These are phyloP conservation scores for Stictonetta naevosa DNA, from an alignment of 2,113 vertebrate species.

Conservation along the genomic window DNA sequence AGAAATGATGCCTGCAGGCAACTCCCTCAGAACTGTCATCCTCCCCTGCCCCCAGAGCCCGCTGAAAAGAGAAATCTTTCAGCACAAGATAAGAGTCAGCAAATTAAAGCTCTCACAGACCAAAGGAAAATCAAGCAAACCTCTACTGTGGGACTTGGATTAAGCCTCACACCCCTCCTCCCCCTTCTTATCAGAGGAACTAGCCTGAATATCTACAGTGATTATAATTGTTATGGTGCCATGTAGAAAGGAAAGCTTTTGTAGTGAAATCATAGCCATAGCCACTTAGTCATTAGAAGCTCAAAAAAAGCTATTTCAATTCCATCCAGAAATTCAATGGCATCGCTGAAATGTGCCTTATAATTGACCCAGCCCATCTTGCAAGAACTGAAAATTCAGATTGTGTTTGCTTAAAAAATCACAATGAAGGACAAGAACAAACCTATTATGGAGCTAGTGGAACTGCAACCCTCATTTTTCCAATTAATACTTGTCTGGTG, in stretches of 20 bases:
- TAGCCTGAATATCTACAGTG: background rate
- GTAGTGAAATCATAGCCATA: background rate
- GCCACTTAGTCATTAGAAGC: background rate
- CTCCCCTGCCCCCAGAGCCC: background rate
- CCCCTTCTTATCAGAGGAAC: background rate
- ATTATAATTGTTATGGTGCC: background rate
- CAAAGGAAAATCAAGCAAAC: slow-evolving; percentile 42
- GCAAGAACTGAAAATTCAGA: background rate
- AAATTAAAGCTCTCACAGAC: slow-evolving; percentile 42
- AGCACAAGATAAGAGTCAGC: slow-evolving; percentile 18
- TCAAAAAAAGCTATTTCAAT: background rate
- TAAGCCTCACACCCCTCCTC: background rate
- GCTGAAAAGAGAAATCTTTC: background rate
- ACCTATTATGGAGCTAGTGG: background rate
- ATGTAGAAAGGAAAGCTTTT: background rate
- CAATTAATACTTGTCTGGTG: background rate
- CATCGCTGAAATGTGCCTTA: background rate
- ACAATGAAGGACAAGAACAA: background rate
- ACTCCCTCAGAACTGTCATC: slow-evolving; percentile 43
- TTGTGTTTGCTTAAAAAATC: background rate
- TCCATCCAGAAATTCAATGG: background rate
- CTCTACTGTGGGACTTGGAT: background rate
- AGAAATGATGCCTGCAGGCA: background rate
- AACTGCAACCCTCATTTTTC: background rate
- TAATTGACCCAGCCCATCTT: background rate